Evolutionary conservation across 2,888 invertebrate species (phyloP), one percentile per base, ranked within the genome.

Genomic region (Nasonovia ribisnigri): DNA sequence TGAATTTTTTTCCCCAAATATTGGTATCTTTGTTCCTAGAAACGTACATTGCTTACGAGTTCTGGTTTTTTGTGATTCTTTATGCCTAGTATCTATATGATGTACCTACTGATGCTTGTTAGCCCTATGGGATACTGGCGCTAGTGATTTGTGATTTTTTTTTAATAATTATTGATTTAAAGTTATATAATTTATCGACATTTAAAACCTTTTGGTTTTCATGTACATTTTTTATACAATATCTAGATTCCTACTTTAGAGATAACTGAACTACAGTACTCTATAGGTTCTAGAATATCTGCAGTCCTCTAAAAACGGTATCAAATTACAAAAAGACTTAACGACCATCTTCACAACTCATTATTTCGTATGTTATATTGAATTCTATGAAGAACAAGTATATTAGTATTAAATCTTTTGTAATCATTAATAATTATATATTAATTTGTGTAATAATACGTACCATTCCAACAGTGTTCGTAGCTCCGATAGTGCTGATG

Each of bases 381-480:
- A 36, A 24, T 36, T 77, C 8, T 3, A 77, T 0, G 8, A 24
- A 20, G 36, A 8, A 36, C 8, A 86, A 86, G 13, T 43, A 86
- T 46, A 43, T 57, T 24, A 57, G 8, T 26, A 10, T 26, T 26
- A 57, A 10, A 26, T 10, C 0, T 57, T 6, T 57, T 57, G 57
- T 8, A 57, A 26, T 10, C 11, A 10, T 84, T 16, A 57, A 91
- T 48, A 16, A 86, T 48, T 87, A 26, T 29, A 26, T 43, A 54
- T 57, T 43, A 11, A 16, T 10, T 46, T 46, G 11, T 29, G 43
- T 26, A 4, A 10, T 29, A 42, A 26, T 48, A 94, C 97, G 96
- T 95, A 98, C 97, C 97, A 98, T 98, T 95, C 99, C 99, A 95
- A 99, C 97, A 36, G 98, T 98, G 96, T 98, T 99, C 5, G 98